Base-by-base conservation (phyloP, 1,140 invertebrate genomes). In the Phthorimaea operculella region DNA sequence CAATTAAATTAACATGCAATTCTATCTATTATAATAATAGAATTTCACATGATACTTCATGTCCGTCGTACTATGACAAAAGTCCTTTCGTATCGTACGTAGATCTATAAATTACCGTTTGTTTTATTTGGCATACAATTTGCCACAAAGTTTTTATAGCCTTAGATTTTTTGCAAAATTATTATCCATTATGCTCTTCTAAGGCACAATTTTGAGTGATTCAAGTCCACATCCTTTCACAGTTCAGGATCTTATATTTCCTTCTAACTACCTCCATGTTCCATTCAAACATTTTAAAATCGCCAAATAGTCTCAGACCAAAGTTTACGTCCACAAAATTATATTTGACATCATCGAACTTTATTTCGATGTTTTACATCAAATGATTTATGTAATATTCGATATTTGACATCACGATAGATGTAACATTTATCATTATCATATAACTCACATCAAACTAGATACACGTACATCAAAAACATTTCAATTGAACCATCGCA, bases 131-230 rank as follows among this genome's bases (percentile, higher is more conserved):
- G 64, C 67, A 70, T 64, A 57, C 14, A 33, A 49, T 61, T 67
- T 67, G 67, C 64, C 64, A 63, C 62, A 21, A 10, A 47, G 15
- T 47, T 47, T 47, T 47, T 39, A 39, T 10, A 39, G 2, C 21
- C 21, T 28, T 28, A 39, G n/a, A 39, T 39, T 12, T 39, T 10
- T 39, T 74, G 72, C 68, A 62, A 6, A 28, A 28, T 28, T 2
- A 28, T 28, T 28, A n/a, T n/a, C n/a, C n/a, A n/a, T n/a, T n/a
- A n/a, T 28, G 21, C 2, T 28, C 6, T 28, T 74, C 71, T 79
- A 79, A 82, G 79, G 76, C 76, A 82, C 79, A 68, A 71, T 66
- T 61, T 71, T 60, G 64, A 74, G 68, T 70, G 44, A 47, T 9
- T 12, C 2, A 28, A 28, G 21, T 28, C 21, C 21, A 6, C 6